These are phyloP conservation scores for Carposina sasakii DNA, from an alignment of 1,140 invertebrate genomes.

Conservation along the genomic window DNA sequence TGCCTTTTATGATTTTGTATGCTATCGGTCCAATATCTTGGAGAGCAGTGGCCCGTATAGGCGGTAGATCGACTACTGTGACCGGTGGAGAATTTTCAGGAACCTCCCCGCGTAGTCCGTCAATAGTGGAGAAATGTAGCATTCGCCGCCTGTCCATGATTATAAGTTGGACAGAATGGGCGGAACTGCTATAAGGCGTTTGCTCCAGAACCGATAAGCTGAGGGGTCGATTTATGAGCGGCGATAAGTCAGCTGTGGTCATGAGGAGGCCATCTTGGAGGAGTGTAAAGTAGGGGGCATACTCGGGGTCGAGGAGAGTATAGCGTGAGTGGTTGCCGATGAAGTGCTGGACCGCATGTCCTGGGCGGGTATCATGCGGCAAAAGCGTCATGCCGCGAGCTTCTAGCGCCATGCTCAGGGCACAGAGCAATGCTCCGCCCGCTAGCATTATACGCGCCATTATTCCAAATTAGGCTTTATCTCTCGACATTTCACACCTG, in stretches of 20 bases:
- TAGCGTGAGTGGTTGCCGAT: conserved; percentile 74
- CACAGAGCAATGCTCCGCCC: conserved; percentile 54
- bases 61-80: conserved; percentile 79
- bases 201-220: conserved; percentile 87
- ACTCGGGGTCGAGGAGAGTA: conserved; percentile 82
- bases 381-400: conserved; percentile 74
- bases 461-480: conserved; percentile 21
- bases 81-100: conserved; percentile 82
- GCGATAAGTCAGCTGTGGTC: conserved; percentile 88
- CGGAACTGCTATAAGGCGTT: conserved; percentile 82
- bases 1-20: conserved; percentile 84
- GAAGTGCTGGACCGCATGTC: conserved; percentile 87
- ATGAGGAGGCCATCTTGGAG: conserved; percentile 91
- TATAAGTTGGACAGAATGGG: conserved; percentile 85
- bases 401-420: conserved; percentile 44
- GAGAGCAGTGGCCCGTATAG: conserved; percentile 75
- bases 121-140: conserved; percentile 80
- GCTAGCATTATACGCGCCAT: conserved; percentile 55
- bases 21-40: conserved; percentile 76
- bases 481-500: conserved; percentile 57
- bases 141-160: conserved; percentile 87
- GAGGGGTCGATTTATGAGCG: conserved; percentile 85
- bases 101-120: conserved; percentile 79
- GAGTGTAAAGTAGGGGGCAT: conserved; percentile 88
- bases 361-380: conserved; percentile 88